These are phyloP conservation scores for Oreochromis spilurus DNA, from an alignment of 2,113 vertebrate genomes.

Conservation along the genomic window DNA sequence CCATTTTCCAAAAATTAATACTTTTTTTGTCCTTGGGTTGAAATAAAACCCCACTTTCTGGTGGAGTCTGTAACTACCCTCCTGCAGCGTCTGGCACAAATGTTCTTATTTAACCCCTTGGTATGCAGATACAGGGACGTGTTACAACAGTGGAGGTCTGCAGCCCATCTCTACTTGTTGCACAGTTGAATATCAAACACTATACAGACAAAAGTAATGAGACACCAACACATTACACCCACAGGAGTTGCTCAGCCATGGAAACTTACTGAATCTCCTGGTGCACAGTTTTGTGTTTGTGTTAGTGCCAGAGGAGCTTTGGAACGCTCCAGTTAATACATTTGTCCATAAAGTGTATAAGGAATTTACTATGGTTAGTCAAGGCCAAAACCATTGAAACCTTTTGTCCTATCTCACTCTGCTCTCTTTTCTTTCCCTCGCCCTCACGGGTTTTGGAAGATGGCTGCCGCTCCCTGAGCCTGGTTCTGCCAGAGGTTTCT, in stretches of 20 bases:
- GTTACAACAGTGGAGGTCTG: not conserved
- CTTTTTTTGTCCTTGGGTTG: not conserved
- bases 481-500: not conserved
- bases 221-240: not conserved
- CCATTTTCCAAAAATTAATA: not conserved
- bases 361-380: not conserved
- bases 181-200: not conserved
- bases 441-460: not conserved
- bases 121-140: not conserved
- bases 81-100: not conserved
- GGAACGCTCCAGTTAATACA: not conserved
- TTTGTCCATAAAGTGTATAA: not conserved
- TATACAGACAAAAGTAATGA: not conserved
- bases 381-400: not conserved
- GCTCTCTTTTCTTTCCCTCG: not conserved
- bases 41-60: not conserved
- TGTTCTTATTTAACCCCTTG: not conserved
- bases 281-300: not conserved
- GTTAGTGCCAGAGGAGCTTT: not conserved
- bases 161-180: not conserved
- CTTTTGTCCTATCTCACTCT: not conserved
- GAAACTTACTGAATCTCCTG: not conserved
- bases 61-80: not conserved
- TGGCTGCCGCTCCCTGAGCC: not conserved
- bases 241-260: not conserved